These are phyloP conservation scores for Smittia aterrima DNA, from an alignment of 2,888 invertebrate species.

Conservation along the genomic window DNA sequence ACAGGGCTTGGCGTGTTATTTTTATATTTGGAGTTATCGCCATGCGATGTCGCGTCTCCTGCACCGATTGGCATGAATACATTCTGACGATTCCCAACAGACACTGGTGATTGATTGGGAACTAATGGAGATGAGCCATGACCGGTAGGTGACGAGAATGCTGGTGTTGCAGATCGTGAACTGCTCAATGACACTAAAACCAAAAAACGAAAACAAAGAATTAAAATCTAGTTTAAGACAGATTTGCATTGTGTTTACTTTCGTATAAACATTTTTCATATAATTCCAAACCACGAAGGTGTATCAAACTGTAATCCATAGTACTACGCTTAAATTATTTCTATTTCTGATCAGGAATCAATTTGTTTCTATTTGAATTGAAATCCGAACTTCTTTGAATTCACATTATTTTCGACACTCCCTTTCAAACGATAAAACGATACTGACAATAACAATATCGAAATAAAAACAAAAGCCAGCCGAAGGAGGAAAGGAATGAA, in stretches of 20 bases:
- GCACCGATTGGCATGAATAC: slow-evolving; percentile 89
- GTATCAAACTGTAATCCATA: slow-evolving; percentile 44
- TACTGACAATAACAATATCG: too few relatives aligned
- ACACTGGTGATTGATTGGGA: slow-evolving; percentile 64
- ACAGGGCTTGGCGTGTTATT: slow-evolving; percentile 51
- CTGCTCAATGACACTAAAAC: slow-evolving; percentile 83
- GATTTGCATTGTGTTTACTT: slow-evolving; percentile 20
- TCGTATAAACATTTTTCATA: slow-evolving; percentile 54
- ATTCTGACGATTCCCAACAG: slow-evolving; percentile 74
- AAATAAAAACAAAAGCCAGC: too few relatives aligned
- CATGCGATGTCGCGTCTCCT: slow-evolving; percentile 55
- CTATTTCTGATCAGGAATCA: too few relatives aligned
- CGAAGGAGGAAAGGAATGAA: too few relatives aligned
- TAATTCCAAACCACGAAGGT: slow-evolving; percentile 51
- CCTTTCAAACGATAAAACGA: too few relatives aligned
- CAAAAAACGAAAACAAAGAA: slow-evolving; percentile 43
- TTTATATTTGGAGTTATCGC: slow-evolving; percentile 50
- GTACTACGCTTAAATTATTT: slow-evolving; percentile 46
- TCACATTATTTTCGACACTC: too few relatives aligned
- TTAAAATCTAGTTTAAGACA: neutral
- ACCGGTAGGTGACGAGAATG: slow-evolving; percentile 75
- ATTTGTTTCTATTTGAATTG: too few relatives aligned
- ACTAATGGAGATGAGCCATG: slow-evolving; percentile 67
- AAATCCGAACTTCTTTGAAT: too few relatives aligned
- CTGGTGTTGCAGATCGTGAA: slow-evolving; percentile 89